Evolutionary conservation across 2,888 invertebrate species (phyloP).

Genomic region (Boloria euphrosyne): DNA sequence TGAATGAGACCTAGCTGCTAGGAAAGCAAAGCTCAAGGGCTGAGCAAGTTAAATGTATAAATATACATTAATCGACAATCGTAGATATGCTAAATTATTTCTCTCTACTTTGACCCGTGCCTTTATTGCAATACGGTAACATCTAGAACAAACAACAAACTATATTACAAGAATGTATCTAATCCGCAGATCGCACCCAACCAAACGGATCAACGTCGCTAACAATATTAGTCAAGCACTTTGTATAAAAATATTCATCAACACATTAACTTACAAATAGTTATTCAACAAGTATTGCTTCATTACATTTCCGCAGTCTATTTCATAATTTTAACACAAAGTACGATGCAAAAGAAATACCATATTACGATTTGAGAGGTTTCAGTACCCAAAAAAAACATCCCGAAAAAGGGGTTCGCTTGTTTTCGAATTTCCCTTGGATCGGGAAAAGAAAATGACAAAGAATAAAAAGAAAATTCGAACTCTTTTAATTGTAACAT

Average conservation of each 20-base stretch:
- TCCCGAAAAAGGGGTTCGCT: no score
- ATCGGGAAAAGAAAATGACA: no score
- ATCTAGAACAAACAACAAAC: slow-evolving; percentile 1
- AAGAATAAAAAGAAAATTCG: no score
- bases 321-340: background rate
- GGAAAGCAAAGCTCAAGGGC: background rate
- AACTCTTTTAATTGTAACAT: no score
- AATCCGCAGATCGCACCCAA: background rate
- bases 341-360: background rate
- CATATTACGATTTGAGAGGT: no score
- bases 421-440: no score
- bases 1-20: background rate
- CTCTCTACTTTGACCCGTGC: background rate
- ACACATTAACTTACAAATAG: background rate
- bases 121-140: background rate
- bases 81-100: no score
- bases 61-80: background rate
- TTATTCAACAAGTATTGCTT: background rate
- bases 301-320: background rate
- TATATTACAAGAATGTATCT: slow-evolving; percentile 3
- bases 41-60: background rate
- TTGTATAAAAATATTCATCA: background rate
- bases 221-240: background rate
- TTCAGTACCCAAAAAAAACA: no score
- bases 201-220: slow-evolving; percentile 1